Base-by-base conservation (phyloP, 1,140 invertebrate species). In the Sycophila sp. region DNA sequence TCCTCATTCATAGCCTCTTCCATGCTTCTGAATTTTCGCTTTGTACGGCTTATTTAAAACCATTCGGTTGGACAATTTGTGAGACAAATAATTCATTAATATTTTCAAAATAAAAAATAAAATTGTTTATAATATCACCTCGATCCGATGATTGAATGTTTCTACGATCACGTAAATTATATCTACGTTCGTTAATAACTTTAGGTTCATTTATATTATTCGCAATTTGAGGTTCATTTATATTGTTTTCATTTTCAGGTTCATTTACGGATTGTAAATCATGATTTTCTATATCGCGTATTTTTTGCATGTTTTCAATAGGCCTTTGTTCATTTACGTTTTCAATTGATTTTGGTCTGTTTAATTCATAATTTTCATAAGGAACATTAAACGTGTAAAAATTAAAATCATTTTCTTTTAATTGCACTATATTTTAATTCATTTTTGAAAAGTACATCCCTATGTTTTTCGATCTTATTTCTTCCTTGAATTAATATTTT, bases 361-460 rank as follows among this genome's bases (percentile, higher is more conserved):
- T 49, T 24, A 22, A 22, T 13, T 22, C 19, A 13, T 49, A 6
- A 22, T 13, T 49, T 26, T 19, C 24, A 5, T 49, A 5, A 7
- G 13, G 13, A 7, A 22, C 11, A 6, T 49, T 26, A 4, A 49
- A 49, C 19, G n/a, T 24, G 5, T 22, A 24, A 19, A 49, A 49
- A 22, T 24, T 8, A 59, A 7, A 36, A 4, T 45, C 26, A 45
- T 45, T 30, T 55, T 6, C 7, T 55, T 55, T 55, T 55, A 13
- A 5, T 24, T 24, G 2, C 24, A 30, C 3, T 30, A 13, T 24
- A 17, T 42, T 8, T 38, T 30, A 58, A 19, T 19, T 60, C 53
- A 28, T 67, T 22, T 32, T 67, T 67, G 45, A 66, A 75, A 28
- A 58, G 47, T 22, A 75, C 72, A 64, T 64, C 72, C 42, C 53